Percentiles rank a stretch among this genome's conserved stretches.
Evolutionary conservation across 1,140 invertebrate genomes (phyloP).

Genomic region (Hyposmocoma kahamanoa): DNA sequence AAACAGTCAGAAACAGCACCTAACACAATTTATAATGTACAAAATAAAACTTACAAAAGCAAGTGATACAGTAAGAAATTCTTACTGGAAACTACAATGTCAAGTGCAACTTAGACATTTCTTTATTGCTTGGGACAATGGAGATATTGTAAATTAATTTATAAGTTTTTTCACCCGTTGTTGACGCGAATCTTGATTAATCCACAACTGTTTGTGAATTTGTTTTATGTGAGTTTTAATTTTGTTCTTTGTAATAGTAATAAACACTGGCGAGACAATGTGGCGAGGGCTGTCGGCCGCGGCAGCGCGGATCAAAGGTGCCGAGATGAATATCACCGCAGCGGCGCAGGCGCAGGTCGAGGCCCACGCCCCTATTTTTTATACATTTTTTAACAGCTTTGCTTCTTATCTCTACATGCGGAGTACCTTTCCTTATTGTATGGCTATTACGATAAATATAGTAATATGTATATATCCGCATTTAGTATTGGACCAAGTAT

Average conservation of each 20-base stretch:
- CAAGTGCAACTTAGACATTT: no score
- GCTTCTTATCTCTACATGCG: slow-evolving; percentile 40
- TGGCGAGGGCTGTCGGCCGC: slow-evolving; percentile 28
- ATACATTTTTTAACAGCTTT: slow-evolving; percentile 53
- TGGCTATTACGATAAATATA: slow-evolving; percentile 3
- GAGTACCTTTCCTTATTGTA: slow-evolving; percentile 28
- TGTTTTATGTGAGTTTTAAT: background rate
- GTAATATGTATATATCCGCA: background rate
- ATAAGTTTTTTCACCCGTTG: no score
- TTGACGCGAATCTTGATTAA: no score
- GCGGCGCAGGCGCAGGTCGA: slow-evolving; percentile 33
- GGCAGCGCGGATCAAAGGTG: slow-evolving; percentile 46
- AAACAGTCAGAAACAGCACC: no score
- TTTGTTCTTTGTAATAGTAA: slow-evolving; percentile 12
- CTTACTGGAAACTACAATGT: no score
- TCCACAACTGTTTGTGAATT: no score
- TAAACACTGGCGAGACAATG: slow-evolving; percentile 27
- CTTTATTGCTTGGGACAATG: no score
- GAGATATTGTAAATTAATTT: no score
- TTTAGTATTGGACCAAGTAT: no score
- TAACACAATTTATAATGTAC: no score
- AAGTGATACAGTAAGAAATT: no score
- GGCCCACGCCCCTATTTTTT: slow-evolving; percentile 52
- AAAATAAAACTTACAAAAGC: no score
- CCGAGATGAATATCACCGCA: slow-evolving; percentile 55